Evolutionary conservation across 2,113 vertebrate species (phyloP).

Genomic region (Callopanchax toddi): DNA sequence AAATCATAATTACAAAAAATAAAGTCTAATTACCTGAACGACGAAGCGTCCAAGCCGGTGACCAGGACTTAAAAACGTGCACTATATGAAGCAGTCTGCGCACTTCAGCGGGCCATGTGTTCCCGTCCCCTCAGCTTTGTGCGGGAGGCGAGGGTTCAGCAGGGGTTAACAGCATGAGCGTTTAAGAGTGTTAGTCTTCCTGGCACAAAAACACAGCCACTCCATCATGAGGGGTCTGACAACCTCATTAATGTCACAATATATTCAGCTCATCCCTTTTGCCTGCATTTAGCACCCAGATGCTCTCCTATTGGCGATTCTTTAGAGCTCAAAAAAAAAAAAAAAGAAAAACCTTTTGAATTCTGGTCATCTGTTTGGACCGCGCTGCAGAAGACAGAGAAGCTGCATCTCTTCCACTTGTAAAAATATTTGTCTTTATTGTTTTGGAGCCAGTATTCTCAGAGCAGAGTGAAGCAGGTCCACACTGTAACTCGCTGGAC

Average conservation of each 20-base stretch:
- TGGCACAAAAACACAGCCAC: constrained; percentile 77
- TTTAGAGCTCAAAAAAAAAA: constrained; percentile 16
- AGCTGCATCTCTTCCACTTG: constrained; percentile 35
- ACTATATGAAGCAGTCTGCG: constrained; percentile 20
- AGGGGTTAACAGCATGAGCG: constrained; percentile 77
- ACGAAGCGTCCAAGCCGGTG: not conserved
- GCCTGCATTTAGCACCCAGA: constrained; percentile 61
- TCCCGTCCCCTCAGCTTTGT: constrained; percentile 62
- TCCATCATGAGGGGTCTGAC: constrained; percentile 75
- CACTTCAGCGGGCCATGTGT: constrained; percentile 50
- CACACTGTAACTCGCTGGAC: constrained; percentile 58
- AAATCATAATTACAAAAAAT: constrained; percentile 3
- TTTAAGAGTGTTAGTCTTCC: constrained; percentile 74
- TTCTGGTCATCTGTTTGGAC: constrained; percentile 56
- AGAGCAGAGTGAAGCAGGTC: constrained; percentile 29
- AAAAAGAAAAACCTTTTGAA: constrained; percentile 46
- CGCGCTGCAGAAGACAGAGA: constrained; percentile 13
- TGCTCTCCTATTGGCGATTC: constrained; percentile 58
- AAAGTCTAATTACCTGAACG: not conserved
- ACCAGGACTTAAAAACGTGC: not conserved
- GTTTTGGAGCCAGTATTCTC: constrained; percentile 41
- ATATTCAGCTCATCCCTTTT: constrained; percentile 72
- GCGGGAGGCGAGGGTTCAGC: constrained; percentile 63
- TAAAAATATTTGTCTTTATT: constrained; percentile 59
- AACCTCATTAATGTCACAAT: constrained; percentile 82